Conservation (phyloP, 2,888 invertebrate genomes). For the Pelosia muscerda region DNA sequence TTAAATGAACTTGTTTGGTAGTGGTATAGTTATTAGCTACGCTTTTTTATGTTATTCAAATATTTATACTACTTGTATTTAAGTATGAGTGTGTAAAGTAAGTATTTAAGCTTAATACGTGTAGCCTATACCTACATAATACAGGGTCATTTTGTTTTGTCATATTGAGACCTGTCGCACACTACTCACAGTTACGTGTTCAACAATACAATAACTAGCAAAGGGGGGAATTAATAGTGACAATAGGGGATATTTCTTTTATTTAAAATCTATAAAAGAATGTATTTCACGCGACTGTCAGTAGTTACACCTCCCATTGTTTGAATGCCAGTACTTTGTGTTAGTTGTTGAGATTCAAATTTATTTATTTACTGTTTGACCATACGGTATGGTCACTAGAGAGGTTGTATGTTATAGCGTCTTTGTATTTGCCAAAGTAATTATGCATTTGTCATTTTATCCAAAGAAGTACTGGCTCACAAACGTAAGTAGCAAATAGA, state of each 20-base stretch:
- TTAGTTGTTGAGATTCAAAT: constrained; percentile 64
- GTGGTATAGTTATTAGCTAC: constrained; percentile 36
- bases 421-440: constrained; percentile 79
- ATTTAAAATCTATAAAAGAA: constrained; percentile 71
- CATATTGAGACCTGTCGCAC: constrained; percentile 71
- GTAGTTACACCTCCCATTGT: constrained; percentile 54
- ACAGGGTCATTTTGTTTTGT: constrained; percentile 81
- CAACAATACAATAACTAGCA: constrained; percentile 55
- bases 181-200: constrained; percentile 63
- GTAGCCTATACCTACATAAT: constrained; percentile 60
- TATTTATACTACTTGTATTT: constrained; percentile 48
- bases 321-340: constrained; percentile 69
- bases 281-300: constrained; percentile 66
- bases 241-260: constrained; percentile 72
- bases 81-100: constrained; percentile 59
- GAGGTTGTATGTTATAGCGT: constrained; percentile 63
- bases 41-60: constrained; percentile 45
- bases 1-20: constrained; percentile 33
- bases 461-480: constrained; percentile 70
- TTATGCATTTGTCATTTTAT: constrained; percentile 78
- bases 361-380: constrained; percentile 65
- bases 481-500: constrained; percentile 64
- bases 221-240: constrained; percentile 54
- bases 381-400: constrained; percentile 53
- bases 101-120: constrained; percentile 60